Conservation (phyloP, 2,113 vertebrate genomes). For the Nyctibius bracteatus region DNA sequence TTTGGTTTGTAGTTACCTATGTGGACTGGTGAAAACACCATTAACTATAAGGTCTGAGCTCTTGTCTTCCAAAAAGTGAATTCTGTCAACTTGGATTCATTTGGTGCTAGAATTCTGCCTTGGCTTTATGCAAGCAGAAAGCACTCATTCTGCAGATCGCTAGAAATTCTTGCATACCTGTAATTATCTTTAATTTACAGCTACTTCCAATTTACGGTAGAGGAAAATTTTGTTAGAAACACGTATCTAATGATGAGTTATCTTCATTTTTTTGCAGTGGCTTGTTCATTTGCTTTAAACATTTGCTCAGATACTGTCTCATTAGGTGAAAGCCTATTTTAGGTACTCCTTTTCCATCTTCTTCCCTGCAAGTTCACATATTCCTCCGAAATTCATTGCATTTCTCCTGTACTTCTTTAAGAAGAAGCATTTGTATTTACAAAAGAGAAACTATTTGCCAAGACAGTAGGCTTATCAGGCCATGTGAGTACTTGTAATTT, state of each 20-base stretch:
- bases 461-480: neutral
- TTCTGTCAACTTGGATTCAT: neutral
- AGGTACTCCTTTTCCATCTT: neutral
- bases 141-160: neutral
- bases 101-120: neutral
- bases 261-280: neutral
- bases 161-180: neutral
- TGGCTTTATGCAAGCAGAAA: neutral
- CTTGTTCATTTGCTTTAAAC: neutral
- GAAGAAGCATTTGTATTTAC: neutral
- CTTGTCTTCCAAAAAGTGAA: neutral
- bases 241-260: neutral
- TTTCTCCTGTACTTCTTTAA: neutral
- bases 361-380: neutral
- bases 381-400: neutral
- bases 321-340: neutral
- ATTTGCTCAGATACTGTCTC: neutral
- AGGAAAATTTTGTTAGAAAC: neutral
- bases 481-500: neutral
- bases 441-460: neutral
- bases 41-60: neutral
- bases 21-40: neutral
- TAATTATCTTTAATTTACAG: neutral
- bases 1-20: neutral
- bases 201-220: neutral